These are phyloP conservation scores for Phenganax marumi DNA, from an alignment of 92 coral and sea anemone species.

Conservation along the genomic window DNA sequence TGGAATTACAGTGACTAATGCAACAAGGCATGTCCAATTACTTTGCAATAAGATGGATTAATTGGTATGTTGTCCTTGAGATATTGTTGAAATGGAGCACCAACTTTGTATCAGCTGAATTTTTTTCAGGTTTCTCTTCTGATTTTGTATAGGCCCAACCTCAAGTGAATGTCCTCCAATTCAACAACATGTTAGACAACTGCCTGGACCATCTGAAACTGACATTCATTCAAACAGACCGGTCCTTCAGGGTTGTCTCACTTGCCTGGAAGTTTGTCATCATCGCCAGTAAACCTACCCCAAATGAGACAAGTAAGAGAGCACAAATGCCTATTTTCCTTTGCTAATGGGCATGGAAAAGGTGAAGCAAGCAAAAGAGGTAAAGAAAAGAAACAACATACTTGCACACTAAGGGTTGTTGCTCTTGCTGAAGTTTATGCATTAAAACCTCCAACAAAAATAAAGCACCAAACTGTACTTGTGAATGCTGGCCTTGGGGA, in stretches of 20 bases:
- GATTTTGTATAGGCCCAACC: no score
- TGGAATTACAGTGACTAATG: no score
- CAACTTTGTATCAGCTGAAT: no score
- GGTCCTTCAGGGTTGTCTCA: conserved; percentile 7
- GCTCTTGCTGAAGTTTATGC: conserved; percentile 42
- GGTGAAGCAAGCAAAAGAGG: background rate
- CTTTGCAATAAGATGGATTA: no score
- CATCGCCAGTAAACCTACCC: background rate
- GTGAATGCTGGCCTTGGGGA: conserved; percentile 61
- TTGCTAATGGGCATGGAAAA: conserved; percentile 8
- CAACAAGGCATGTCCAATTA: no score
- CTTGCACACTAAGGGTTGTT: conserved; percentile 55
- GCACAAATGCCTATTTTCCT: conserved; percentile 22
- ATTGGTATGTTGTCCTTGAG: no score
- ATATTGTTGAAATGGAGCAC: no score
- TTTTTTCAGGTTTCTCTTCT: no score
- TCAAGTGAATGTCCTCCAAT: no score
- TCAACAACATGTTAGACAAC: no score
- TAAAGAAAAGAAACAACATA: conserved; percentile 52
- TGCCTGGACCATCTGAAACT: no score
- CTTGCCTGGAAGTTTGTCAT: conserved; percentile 11
- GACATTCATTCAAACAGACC: no score
- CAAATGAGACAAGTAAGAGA: conserved; percentile 21
- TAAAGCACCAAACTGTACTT: conserved; percentile 50
- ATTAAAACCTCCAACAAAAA: conserved; percentile 55